Evolutionary conservation across 2,888 invertebrate genomes (phyloP), one percentile per base, ranked within the genome.

Genomic region (Oxyteleia sp.): DNA sequence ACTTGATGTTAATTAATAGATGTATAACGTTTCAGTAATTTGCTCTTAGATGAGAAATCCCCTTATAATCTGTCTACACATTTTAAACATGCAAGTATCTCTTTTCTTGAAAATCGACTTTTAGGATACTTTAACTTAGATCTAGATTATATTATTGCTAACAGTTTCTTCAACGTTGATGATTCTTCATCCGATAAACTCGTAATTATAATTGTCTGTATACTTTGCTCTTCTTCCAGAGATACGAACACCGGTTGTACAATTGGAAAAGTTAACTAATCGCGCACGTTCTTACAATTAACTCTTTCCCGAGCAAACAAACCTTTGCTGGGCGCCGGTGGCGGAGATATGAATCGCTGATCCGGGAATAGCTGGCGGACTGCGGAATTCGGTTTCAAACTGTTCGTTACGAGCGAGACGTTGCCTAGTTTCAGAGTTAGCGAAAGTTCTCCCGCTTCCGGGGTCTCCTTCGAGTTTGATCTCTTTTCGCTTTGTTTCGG

Each of bases 341-440:
- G 96, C 1, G 95, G 95, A 29, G 95, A 94, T 43, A 94, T 93
- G 84, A 94, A 94, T 64, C 95, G 93, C 7, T 95, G 95, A 88
- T 95, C 95, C 18, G 97, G 97, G 92, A 98, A 98, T 63, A 98
- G 94, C 90, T 98, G 97, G 71, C 97, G 95, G 5, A 97, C 97
- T 2, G 98, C 98, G 0, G 97, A 97, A 92, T 97, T 97, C 4
- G 97, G 95, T 85, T 95, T 95, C 45, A 95, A 89, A 86, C 95
- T 95, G 88, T 95, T 95, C 13, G 94, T 94, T 47, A 94, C 94
- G 57, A 95, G 90, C 13, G 95, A 94, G 79, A 94, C 94, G 86
- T 94, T 94, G 32, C 95, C 95, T 26, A 95, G 92, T 88, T 95
- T 95, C 89, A 95, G 95, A 4, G 95, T 94, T 35, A 95, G 89